Base-by-base conservation (phyloP, 2,888 invertebrate genomes). In the Orgyia antiqua region DNA sequence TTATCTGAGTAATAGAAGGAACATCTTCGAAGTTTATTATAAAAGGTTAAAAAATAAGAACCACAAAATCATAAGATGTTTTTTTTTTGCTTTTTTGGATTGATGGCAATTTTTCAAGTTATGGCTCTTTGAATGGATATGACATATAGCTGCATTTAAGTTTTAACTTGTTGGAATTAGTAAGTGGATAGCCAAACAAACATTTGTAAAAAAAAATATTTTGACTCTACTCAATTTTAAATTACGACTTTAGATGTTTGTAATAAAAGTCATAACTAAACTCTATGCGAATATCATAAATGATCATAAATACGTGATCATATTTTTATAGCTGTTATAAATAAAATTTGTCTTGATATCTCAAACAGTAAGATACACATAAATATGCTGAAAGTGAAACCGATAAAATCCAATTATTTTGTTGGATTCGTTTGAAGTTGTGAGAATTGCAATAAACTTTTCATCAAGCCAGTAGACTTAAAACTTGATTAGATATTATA, bases 381-480 rank as follows among this genome's bases (percentile, higher is more conserved):
- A 40, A 40, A 39, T 25, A 42, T 27, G 24, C 31, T 34, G 38
- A 51, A 51, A 51, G 54, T 54, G 51, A 44, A 51, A 54, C 36
- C 27, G 31, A 36, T 50, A 29, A 45, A 38, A 38, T 25, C 26
- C 10, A 38, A 37, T 20, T 38, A 34, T 45, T 45, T 7, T 39
- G 41, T 51, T 38, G 33, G 38, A 44, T 36, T 47, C 34, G 30
- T 51, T 33, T 24, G 29, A 25, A 39, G 24, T 35, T 10, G 35
- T 38, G 24, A 38, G 20, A 29, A 36, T 24, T n/a, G 10, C 27
- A 31, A 39, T 39, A 37, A 47, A 36, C 8, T 34, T 36, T 42
- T 42, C 35, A 38, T 27, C 23, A 27, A 33, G 20, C 10, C 17
- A n/a, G n/a, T n/a, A n/a, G 21, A 25, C 18, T 31, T 31, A 29